Evolutionary conservation across 2,797 vertebrate genomes (phyloP), one percentile per base, ranked within the genome.

Genomic region (Telmatherina bonti): DNA sequence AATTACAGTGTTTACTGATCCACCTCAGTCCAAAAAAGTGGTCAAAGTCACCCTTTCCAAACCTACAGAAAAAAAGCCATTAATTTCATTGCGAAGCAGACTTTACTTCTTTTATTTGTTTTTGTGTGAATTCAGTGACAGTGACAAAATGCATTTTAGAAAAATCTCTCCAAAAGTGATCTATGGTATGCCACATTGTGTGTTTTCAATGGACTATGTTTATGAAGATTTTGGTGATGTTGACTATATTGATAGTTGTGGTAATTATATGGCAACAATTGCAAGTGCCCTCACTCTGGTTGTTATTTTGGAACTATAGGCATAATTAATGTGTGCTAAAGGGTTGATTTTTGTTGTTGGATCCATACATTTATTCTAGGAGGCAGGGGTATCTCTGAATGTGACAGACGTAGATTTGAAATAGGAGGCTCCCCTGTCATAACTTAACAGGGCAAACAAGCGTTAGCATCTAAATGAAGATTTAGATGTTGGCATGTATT

Each of bases 241-340:
- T 85, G 75, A 83, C 91, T 91, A 86, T 92, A 79, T 91, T 91
- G 82, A 82, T 94, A 89, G 88, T 90, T 84, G 93, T 94, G 91
- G 91, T 93, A 89, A 92, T 86, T 90, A 88, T 91, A 89, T 90
- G 85, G 90, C 85, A 89, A 89, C 76, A 91, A 77, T 93, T 93
- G 88, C 89, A 93, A 93, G 93, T 94, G 92, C 93, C 92, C 93
- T 93, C 88, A 91, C 85, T 78, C 81, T 88, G 83, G 88, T 89
- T 92, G 88, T 93, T 92, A 89, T 90, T 89, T 90, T 88, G 84
- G 88, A 92, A 87, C 88, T 89, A 86, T 83, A 87, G 81, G 82
- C 79, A 84, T 93, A 89, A 89, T 85, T 79, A 81, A 75, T 91
- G 77, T 89, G 84, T 91, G 82, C 59, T 85, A 84, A 81, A 91